Conservation (phyloP, 30 jellyfish, hydroid and myxozoan species). For the Chrysaora quinquecirrha region DNA sequence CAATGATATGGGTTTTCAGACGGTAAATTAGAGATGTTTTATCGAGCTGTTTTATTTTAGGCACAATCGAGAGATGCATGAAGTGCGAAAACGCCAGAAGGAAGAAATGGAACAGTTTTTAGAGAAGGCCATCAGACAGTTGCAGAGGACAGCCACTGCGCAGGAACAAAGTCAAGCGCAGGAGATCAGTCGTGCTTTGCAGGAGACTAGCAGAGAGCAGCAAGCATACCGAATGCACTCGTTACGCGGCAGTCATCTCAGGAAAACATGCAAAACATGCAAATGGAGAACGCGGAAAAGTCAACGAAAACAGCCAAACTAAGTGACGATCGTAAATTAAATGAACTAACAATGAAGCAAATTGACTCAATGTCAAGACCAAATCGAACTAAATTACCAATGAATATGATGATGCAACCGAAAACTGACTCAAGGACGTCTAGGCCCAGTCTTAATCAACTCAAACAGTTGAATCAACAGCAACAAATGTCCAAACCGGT, state of each 20-base stretch:
- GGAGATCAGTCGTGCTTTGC: slow-evolving; percentile 1
- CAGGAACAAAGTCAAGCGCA: slow-evolving; percentile 27
- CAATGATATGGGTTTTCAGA: too few species aligned
- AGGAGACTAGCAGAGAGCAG: neutral
- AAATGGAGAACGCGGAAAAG: slow-evolving; percentile 50
- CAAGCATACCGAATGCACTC: slow-evolving; percentile 18
- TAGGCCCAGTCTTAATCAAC: slow-evolving; percentile 89
- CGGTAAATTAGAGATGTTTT: too few species aligned
- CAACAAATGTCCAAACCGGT: slow-evolving; percentile 73
- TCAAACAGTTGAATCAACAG: slow-evolving; percentile 78
- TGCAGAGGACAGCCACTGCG: slow-evolving; percentile 33
- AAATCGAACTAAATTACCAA: slow-evolving; percentile 37
- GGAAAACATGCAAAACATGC: slow-evolving; percentile 1
- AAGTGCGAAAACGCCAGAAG: slow-evolving; percentile 68
- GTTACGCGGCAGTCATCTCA: slow-evolving; percentile 14
- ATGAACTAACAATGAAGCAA: slow-evolving; percentile 76
- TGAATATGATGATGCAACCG: slow-evolving; percentile 40
- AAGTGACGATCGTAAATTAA: slow-evolving; percentile 48
- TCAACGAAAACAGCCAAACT: slow-evolving; percentile 21
- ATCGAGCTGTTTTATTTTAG: too few species aligned
- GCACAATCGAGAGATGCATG: slow-evolving; percentile 79
- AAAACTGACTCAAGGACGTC: slow-evolving; percentile 77
- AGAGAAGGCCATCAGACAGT: slow-evolving; percentile 49
- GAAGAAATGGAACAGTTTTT: slow-evolving; percentile 70
- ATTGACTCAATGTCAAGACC: slow-evolving; percentile 80